Base-by-base conservation (phyloP, 2,113 vertebrate species). In the Lepus europaeus region DNA sequence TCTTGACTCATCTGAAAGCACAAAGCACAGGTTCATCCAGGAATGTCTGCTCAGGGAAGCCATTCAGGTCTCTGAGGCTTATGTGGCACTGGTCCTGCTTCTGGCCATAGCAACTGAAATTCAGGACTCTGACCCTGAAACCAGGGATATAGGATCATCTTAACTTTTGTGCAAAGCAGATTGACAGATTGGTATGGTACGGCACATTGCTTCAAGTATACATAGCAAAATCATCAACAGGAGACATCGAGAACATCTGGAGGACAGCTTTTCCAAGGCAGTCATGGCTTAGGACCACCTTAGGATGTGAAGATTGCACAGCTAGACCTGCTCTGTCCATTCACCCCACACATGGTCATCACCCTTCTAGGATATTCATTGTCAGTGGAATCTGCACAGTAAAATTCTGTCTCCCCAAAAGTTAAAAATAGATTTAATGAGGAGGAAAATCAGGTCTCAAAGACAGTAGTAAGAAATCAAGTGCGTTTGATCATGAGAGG, bases 291-390 rank as follows among this genome's bases (percentile, higher is more conserved):
- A 56, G 79, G 39, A 14, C n/a, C 79, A n/a, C 27, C 31, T 33
- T 80, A 16, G 29, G 27, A 56, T 22, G 27, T 64, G 27, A 73
- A 45, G 19, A 29, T 14, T 80, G 49, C 90, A 39, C 33, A 70
- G 80, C 56, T 86, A 45, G 88, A 79, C 5, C 66, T 80, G 39
- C n/a, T 73, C 4, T 36, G 23, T 39, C 36, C 31, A 69, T 4
- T 7, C 63, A 72, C 27, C 74, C n/a, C 25, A 64, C 3, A 70
- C 25, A 69, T 56, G 56, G 20, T 31, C 59, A 7, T 73, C 61
- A 86, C 56, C 66, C 73, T 90, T 73, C 56, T 73, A 79, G 56
- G 51, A 66, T 73, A 27, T 73, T 36, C 39, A 56, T 84, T 94
- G n/a, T 94, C 29, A 74, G 33, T 12, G 80, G n/a, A 66, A 74